Evolutionary conservation across 2,888 invertebrate species (phyloP).

Genomic region (Dioctria linearis): DNA sequence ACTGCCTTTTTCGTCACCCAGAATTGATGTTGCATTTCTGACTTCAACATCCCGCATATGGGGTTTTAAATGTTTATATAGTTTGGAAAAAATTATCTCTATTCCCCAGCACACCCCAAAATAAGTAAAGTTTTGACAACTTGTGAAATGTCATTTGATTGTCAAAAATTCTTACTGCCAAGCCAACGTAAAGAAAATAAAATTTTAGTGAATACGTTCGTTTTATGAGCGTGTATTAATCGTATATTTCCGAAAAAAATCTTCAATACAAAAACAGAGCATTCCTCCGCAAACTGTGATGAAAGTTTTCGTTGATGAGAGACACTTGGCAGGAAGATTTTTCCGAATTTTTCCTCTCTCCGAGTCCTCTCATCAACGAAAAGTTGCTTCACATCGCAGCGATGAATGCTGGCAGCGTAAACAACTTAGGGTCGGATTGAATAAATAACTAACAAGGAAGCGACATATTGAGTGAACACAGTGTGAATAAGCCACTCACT

Average conservation of each 20-base stretch:
- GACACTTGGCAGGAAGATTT: too few relatives aligned
- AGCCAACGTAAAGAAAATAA: conserved; percentile 11
- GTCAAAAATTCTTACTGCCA: background rate
- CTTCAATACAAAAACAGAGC: background rate
- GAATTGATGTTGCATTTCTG: conserved; percentile 93
- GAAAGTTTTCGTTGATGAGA: too few relatives aligned
- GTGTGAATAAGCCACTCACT: too few relatives aligned
- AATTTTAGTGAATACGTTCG: background rate
- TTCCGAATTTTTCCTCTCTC: too few relatives aligned
- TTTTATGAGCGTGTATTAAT: background rate
- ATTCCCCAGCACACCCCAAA: background rate
- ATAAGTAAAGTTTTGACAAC: background rate
- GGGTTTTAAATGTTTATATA: background rate
- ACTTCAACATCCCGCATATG: conserved; percentile 65
- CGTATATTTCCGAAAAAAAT: background rate
- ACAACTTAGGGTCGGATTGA: too few relatives aligned
- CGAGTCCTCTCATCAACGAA: too few relatives aligned
- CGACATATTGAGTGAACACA: too few relatives aligned
- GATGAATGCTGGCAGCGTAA: background rate
- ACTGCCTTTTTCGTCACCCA: conserved; percentile 99
- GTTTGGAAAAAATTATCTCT: background rate
- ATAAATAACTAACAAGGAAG: too few relatives aligned
- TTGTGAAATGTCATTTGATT: background rate
- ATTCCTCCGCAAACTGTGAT: too few relatives aligned
- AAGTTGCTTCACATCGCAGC: too few relatives aligned